Base-by-base conservation (phyloP, 2,888 invertebrate genomes). In the Zele albiditarsus region DNA sequence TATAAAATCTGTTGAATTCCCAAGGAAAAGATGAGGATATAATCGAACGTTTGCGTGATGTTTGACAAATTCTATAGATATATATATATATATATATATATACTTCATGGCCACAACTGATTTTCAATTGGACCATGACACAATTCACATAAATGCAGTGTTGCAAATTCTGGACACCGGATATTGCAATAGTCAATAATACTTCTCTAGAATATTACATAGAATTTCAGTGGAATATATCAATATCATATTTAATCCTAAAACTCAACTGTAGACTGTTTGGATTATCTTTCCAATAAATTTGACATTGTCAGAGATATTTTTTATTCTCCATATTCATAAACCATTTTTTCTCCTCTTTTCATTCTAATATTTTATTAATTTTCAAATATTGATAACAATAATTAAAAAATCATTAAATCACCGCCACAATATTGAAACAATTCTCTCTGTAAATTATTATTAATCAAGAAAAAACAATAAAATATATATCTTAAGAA, bases 1-100 rank as follows among this genome's bases (percentile, higher is more conserved):
- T 70, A 60, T 70, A 70, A 20, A 31, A 60, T 46, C 60, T 20
- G 58, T 27, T 70, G 38, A 70, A 70, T 70, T 60, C 60, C 69
- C n/a, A 49, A 8, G 57, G 28, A 12, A 20, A 16, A 53, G 20
- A 70, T 28, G 58, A 70, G 31, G n/a, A 25, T 20, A 12, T 38
- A 38, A 38, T 8, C 38, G 38, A 38, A 46, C 16, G 46, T 46
- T 46, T 14, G 46, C 38, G 38, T 38, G 38, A 38, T 38, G 38
- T 38, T 38, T 8, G 46, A 46, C n/a, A n/a, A 46, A 46, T 46
- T 46, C 46, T n/a, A n/a, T n/a, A n/a, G n/a, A n/a, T n/a, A n/a
- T n/a, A n/a, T n/a, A n/a, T n/a, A n/a, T n/a, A n/a, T n/a, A n/a
- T n/a, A n/a, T n/a, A n/a, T n/a, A n/a, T n/a, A n/a, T 46, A 5